Evolutionary conservation across 1,140 invertebrate species (phyloP).

Genomic region (Nomia melanderi): DNA sequence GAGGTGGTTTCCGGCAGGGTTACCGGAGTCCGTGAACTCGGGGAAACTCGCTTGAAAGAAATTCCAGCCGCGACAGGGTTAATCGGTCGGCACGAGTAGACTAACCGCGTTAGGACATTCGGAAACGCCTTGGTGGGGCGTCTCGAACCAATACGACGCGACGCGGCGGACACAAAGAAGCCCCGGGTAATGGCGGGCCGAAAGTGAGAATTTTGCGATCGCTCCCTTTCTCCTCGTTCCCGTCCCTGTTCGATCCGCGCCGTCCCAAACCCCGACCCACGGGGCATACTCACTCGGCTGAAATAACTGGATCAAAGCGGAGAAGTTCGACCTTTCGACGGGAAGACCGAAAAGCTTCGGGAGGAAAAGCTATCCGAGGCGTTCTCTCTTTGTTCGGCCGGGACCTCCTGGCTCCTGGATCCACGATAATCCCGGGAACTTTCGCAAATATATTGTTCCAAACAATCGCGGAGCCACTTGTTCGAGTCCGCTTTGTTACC

Average conservation of each 20-base stretch:
- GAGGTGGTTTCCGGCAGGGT: neutral
- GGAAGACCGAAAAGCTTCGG: conserved; percentile 7
- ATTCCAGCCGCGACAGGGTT: conserved; percentile 18
- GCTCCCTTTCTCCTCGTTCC: too few species aligned
- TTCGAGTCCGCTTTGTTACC: neutral
- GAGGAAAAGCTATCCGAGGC: neutral
- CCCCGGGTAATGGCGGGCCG: neutral
- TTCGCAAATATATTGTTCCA: conserved; percentile 10
- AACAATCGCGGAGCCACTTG: conserved; percentile 18
- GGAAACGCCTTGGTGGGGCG: neutral
- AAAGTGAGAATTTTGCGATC: conserved; percentile 18
- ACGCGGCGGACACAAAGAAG: conserved; percentile 12
- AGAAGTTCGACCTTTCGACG: conserved; percentile 6
- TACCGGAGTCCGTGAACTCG: neutral
- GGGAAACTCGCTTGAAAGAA: neutral
- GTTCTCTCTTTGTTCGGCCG: conserved; percentile 6
- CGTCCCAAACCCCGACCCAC: too few species aligned
- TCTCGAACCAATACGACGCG: neutral
- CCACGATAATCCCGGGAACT: conserved; percentile 9
- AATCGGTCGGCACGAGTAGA: neutral
- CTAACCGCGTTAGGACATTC: neutral
- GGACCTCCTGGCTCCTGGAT: neutral
- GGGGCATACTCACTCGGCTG: conserved; percentile 2
- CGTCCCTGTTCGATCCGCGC: conserved; percentile 5
- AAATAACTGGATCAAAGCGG: conserved; percentile 46